Evolutionary conservation across 2,888 invertebrate genomes (phyloP), one percentile per base, ranked within the genome.

Genomic region (Polylopha cassiicola): DNA sequence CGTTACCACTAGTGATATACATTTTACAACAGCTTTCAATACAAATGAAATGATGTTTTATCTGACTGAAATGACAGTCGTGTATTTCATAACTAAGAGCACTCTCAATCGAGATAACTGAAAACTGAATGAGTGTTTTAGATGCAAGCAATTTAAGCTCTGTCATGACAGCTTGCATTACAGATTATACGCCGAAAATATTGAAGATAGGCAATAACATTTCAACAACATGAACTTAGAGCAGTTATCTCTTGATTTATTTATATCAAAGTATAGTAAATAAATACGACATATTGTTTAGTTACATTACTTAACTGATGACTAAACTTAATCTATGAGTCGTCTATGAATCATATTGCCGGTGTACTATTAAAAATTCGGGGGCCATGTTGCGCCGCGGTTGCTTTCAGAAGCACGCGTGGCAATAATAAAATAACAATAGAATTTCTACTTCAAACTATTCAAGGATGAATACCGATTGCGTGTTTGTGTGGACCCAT

Each of bases 401-500:
- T 61, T 63, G 61, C 64, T n/a, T n/a, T n/a, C n/a, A n/a, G n/a
- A n/a, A n/a, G 64, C 65, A 66, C 56, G 61, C 55, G 34, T 24
- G 23, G 27, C 16, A 30, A 46, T 24, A 46, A 50, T 61, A 62
- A 41, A 55, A 58, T 50, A 54, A 53, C 65, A 68, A 72, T 69
- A 69, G 55, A 58, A 61, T 72, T 69, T 71, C 63, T 62, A 71
- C 58, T 52, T 53, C 55, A 65, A 62, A 51, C 55, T 56, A 54
- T 63, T 69, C 79, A 84, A 84, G 82, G 82, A 80, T 81, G 74
- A 73, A 74, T 72, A 51, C 65, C 62, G 65, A 73, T 73, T 72
- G 75, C 69, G 68, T 64, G 70, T 48, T 36, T 34, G 39, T 26
- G 61, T 58, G 68, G 64, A 56, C 58, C 60, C 55, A 73, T 84